Conservation (phyloP, 2,888 invertebrate genomes). For the Lithophane socia region DNA sequence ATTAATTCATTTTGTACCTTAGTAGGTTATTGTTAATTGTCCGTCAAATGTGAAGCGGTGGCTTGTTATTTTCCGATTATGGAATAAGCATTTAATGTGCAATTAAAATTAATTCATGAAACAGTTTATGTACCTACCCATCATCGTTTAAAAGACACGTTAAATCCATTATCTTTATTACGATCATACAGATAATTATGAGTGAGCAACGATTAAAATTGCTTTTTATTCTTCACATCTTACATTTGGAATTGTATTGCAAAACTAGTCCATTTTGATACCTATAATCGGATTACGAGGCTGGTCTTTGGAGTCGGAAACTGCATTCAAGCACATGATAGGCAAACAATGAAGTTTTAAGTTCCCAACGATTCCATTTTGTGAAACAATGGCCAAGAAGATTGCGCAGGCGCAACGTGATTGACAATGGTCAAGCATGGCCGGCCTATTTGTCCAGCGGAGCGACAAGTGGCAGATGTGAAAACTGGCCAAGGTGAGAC, state of each 20-base stretch:
- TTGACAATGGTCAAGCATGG: slow-evolving; percentile 82
- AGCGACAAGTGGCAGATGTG: slow-evolving; percentile 83
- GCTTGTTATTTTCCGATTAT: background rate
- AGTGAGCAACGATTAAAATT: slow-evolving; percentile 35
- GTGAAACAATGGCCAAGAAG: slow-evolving; percentile 59
- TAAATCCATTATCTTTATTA: slow-evolving; percentile 32
- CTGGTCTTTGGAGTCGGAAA: slow-evolving; percentile 46
- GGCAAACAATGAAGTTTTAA: slow-evolving; percentile 53
- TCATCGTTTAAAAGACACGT: background rate
- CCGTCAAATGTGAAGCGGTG: background rate
- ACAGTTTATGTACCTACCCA: background rate
- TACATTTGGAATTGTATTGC: slow-evolving; percentile 57
- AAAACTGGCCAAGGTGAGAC: slow-evolving; percentile 86
- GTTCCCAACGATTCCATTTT: slow-evolving; percentile 49
- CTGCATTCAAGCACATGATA: slow-evolving; percentile 43
- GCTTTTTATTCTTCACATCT: slow-evolving; percentile 45
- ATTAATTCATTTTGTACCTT: background rate
- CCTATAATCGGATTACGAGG: slow-evolving; percentile 49
- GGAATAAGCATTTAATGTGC: background rate
- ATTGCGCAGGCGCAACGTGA: slow-evolving; percentile 67
- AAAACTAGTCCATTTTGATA: slow-evolving; percentile 51
- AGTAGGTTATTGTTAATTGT: background rate
- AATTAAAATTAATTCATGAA: slow-evolving; percentile 17
- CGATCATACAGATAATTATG: slow-evolving; percentile 22
- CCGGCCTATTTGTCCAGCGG: slow-evolving; percentile 82